Conservation (phyloP, 2,888 invertebrate genomes). For the Eucera pruinosa region DNA sequence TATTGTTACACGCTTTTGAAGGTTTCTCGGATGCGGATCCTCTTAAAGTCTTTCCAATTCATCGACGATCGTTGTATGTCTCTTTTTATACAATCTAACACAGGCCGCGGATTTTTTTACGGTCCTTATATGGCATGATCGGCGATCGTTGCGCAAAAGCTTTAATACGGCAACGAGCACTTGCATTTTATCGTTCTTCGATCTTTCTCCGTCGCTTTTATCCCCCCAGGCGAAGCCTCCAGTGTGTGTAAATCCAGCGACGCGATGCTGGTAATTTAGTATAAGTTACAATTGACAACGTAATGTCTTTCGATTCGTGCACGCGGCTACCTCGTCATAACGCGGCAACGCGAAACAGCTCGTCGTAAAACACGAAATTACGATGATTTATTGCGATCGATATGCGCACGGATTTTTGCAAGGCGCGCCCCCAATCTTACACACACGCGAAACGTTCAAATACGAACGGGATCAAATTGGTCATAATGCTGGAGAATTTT, state of each 20-base stretch:
- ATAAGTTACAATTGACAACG: conserved; percentile 53
- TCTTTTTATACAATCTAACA: conserved; percentile 28
- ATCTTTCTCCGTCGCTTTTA: conserved; percentile 62
- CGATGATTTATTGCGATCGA: conserved; percentile 15
- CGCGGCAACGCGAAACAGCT: background rate
- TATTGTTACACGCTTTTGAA: too few relatives aligned
- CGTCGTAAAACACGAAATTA: conserved; percentile 14
- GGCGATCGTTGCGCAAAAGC: conserved; percentile 64
- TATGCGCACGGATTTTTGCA: background rate
- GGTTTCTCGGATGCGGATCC: too few relatives aligned
- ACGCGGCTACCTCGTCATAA: background rate
- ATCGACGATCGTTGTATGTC: background rate
- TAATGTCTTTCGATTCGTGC: conserved; percentile 37
- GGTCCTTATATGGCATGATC: conserved; percentile 53
- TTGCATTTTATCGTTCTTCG: conserved; percentile 64
- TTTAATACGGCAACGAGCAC: conserved; percentile 57
- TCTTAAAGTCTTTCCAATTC: background rate
- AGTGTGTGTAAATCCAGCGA: conserved; percentile 41
- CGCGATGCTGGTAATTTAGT: conserved; percentile 42
- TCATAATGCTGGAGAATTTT: background rate
- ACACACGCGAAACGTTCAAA: background rate
- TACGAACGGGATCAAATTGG: background rate
- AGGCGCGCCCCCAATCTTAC: background rate
- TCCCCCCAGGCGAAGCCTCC: conserved; percentile 63
- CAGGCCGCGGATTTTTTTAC: conserved; percentile 28